Evolutionary conservation across 2,888 invertebrate genomes (phyloP), one percentile per base, ranked within the genome.

Genomic region (Tillus elongatus): DNA sequence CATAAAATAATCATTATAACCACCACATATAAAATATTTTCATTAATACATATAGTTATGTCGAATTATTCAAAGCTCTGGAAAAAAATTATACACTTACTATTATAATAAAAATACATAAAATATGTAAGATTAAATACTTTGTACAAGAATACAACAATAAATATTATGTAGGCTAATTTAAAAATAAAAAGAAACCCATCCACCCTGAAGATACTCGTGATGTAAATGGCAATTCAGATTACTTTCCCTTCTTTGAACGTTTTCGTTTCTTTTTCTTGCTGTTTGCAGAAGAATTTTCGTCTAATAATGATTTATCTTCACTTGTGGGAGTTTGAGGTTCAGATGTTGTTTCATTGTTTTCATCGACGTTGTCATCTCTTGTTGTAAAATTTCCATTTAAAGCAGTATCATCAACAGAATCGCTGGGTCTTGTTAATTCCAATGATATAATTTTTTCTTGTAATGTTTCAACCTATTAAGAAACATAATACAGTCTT

Each of bases 381-480:
- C 39, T 39, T 4, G 16, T 33, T 28, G 32, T 40, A 24, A 27
- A 31, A 34, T 34, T 43, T 26, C 55, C 55, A 42, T 57, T 58
- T 15, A 56, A 36, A 9, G 52, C 39, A n/a, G 54, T 45, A 19
- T 56, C 51, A 15, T 50, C 38, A 37, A 51, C 43, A 26, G 46
- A 30, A 27, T 54, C 54, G 12, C 57, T 52, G 4, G 61, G 54
- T 49, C 62, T 77, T 43, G 82, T 82, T 60, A 90, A 68, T 68
- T 90, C 89, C 66, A 90, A 68, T 39, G 89, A 88, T 67, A 90
- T 86, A 53, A 90, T 89, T 70, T 88, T 89, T 69, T 89, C 88
- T 68, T 85, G 83, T 45, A 88, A 81, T 43, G 89, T 89, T 74
- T 90, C 89, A 64, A 89, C 88, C 89, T 85, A 64, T 36, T 48